Evolutionary conservation across 2,797 vertebrate genomes (phyloP), one percentile per base, ranked within the genome.

Genomic region (Zenarchopterus dispar): DNA sequence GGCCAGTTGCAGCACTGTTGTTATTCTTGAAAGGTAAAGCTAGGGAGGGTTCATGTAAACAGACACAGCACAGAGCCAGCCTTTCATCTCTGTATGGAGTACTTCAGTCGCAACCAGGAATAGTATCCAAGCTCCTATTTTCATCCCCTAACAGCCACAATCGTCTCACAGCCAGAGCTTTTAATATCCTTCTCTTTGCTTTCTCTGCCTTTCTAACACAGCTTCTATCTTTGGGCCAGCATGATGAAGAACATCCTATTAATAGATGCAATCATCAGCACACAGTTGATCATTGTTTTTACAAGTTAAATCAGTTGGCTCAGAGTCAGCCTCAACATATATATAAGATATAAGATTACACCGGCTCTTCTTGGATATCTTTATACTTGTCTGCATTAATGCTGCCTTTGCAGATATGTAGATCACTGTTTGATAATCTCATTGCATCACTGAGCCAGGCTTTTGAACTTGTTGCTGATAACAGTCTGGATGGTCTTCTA

Each of bases 91-190:
- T 81, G 56, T 71, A 72, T 62, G 64, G 75, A 66, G 62, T 67
- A 52, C 51, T 74, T 84, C 80, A 59, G 53, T 82, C 73, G 57
- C 45, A 70, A 70, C 70, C 69, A 82, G 70, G 69, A 90, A 88
- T 85, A 89, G 78, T 62, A 81, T 63, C 53, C 68, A 52, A 72
- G 66, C 62, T 64, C 70, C 84, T 89, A 89, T 89, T 90, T 89
- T 73, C 10, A 39, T 89, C 84, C 46, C 53, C 64, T 70, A 65
- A 57, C 75, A 73, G 73, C 71, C 73, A 82, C 62, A 82, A 68
- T 51, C 62, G 70, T 74, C 62, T 75, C 73, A 72, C 78, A 79
- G 56, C 21, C 68, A 73, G 65, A 48, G 76, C 76, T 89, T 86
- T 84, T 62, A 80, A 87, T 84, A 81, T 71, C 15, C 2, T 58